phyloP scores from a whole-genome alignment of 2,113 vertebrate genomes.

The Hepsetus odoe region DNA sequence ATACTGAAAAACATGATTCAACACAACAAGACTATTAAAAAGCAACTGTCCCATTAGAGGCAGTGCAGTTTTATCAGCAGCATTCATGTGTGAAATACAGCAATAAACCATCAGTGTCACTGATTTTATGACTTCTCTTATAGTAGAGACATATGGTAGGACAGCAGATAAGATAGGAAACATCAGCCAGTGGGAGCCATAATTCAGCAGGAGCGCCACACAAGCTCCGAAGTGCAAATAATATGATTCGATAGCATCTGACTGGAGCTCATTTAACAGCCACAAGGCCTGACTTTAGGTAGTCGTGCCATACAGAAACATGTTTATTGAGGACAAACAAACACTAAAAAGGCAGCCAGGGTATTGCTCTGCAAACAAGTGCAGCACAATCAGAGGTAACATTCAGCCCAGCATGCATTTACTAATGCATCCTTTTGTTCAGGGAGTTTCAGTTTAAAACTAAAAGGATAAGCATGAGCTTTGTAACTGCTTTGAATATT shows the following conservation, averaged over 20 bases:
- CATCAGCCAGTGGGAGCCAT: constrained; percentile 50
- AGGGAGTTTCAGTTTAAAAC: constrained; percentile 13
- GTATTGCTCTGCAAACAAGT: constrained; percentile 18
- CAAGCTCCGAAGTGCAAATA: constrained; percentile 44
- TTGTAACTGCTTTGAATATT: constrained; percentile 1
- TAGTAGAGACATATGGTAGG: constrained; percentile 53
- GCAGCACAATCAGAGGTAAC: constrained; percentile 16
- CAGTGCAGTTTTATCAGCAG: constrained; percentile 64
- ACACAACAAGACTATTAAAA: not conserved
- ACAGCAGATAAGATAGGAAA: constrained; percentile 62
- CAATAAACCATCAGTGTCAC: constrained; percentile 58
- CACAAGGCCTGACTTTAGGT: not conserved
- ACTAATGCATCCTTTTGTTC: constrained; percentile 40
- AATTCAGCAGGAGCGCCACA: constrained; percentile 31
- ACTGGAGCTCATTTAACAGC: not conserved
- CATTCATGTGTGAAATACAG: constrained; percentile 55
- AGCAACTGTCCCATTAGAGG: not conserved
- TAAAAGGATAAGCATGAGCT: not conserved
- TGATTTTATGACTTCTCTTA: constrained; percentile 60
- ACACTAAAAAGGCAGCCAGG: not conserved
- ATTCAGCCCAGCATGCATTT: not conserved
- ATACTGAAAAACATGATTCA: not conserved
- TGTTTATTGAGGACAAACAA: constrained; percentile 13
- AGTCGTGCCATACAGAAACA: constrained; percentile 21
- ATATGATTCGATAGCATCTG: constrained; percentile 33